phyloP scores from a whole-genome alignment of 2,888 invertebrate genomes.

The Entomobrya proxima region DNA sequence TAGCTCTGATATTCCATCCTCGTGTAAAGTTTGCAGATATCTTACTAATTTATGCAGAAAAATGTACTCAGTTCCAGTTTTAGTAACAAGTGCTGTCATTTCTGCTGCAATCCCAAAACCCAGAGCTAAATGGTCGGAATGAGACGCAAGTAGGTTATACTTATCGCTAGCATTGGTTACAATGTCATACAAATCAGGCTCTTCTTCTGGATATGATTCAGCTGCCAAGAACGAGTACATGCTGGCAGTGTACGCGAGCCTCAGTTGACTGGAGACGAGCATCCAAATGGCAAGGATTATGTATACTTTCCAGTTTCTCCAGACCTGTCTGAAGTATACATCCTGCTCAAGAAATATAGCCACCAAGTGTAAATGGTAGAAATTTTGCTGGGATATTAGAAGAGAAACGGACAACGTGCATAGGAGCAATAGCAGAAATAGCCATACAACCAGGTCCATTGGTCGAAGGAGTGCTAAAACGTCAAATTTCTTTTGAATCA shows the following conservation, averaged over 20 bases:
- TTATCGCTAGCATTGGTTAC: neutral
- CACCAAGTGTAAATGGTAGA: neutral
- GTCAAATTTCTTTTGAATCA: neutral
- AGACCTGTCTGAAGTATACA: neutral
- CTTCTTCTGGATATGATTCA: neutral
- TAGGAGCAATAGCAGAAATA: neutral
- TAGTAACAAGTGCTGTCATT: neutral
- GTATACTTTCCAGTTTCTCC: neutral
- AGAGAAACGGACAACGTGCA: neutral
- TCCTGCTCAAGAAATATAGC: neutral
- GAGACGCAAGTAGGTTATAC: neutral
- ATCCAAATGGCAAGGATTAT: neutral
- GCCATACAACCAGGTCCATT: neutral
- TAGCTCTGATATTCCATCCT: neutral
- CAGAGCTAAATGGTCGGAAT: neutral
- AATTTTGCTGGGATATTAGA: neutral
- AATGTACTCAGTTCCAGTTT: neutral
- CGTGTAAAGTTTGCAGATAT: neutral
- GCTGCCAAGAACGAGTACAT: neutral
- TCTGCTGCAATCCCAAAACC: neutral
- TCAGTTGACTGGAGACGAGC: neutral
- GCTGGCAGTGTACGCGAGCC: neutral
- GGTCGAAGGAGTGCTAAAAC: neutral
- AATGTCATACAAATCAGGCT: neutral
- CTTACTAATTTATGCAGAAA: neutral